Evolutionary conservation across 2,113 vertebrate species (phyloP).

Genomic region (Girardinichthys multiradiatus): DNA sequence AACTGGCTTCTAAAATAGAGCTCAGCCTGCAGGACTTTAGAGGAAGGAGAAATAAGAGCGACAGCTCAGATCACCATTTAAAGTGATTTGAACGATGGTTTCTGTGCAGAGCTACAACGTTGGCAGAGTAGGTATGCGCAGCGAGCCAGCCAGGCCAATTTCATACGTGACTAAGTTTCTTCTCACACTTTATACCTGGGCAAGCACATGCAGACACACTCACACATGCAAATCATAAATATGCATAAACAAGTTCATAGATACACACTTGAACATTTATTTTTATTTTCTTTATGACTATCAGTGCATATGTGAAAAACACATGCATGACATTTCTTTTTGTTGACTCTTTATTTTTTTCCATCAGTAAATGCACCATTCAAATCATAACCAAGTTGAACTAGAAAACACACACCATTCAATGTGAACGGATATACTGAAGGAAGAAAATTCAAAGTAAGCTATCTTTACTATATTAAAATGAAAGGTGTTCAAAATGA

Average conservation of each 20-base stretch:
- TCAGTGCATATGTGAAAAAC: not conserved
- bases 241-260: slow-evolving; percentile 1
- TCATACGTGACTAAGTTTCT: slow-evolving; percentile 74
- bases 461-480: too few species aligned
- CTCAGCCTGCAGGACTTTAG: slow-evolving; percentile 59
- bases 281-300: slow-evolving; percentile 31
- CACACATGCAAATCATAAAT: slow-evolving; percentile 12
- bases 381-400: too few species aligned
- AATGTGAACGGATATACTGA: too few species aligned
- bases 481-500: too few species aligned
- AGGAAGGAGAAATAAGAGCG: slow-evolving; percentile 2
- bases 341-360: not conserved
- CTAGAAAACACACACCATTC: too few species aligned
- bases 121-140: slow-evolving; percentile 68
- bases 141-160: slow-evolving; percentile 71
- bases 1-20: slow-evolving; percentile 74
- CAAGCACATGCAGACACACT: slow-evolving; percentile 10
- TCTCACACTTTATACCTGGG: slow-evolving; percentile 61
- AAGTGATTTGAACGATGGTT: slow-evolving; percentile 67
- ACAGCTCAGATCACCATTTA: slow-evolving; percentile 36
- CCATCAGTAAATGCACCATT: too few species aligned
- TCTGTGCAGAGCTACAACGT: slow-evolving; percentile 54
- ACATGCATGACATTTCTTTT: not conserved
- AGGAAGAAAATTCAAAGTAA: too few species aligned
- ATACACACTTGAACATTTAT: slow-evolving; percentile 12